These are phyloP conservation scores for Apis dorsata DNA, from an alignment of 1,140 invertebrate species.

Conservation along the genomic window DNA sequence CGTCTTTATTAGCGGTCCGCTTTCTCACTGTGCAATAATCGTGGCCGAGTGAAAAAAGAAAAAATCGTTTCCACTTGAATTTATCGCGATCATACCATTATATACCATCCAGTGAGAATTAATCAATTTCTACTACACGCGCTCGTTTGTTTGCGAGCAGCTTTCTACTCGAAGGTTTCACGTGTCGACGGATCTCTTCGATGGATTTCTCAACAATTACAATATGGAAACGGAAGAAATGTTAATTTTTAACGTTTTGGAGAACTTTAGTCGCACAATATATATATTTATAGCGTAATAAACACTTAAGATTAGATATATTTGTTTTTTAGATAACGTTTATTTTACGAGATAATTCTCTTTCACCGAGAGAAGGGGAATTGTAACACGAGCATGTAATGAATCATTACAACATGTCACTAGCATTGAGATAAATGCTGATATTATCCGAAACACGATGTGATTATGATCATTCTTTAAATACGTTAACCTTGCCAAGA, in stretches of 20 bases:
- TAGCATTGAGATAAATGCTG: slow-evolving; percentile 8
- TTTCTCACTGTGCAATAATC: slow-evolving; percentile 44
- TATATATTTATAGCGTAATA: not conserved
- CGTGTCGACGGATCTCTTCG: not conserved
- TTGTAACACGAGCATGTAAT: not conserved
- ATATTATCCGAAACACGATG: not conserved
- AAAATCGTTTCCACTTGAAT: slow-evolving; percentile 37
- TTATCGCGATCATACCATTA: slow-evolving; percentile 47
- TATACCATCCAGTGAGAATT: slow-evolving; percentile 41
- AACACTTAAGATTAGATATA: not conserved
- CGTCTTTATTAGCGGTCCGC: slow-evolving; percentile 48
- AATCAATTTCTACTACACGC: slow-evolving; percentile 42
- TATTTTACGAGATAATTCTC: slow-evolving; percentile 18
- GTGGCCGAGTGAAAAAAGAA: slow-evolving; percentile 2
- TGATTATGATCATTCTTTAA: not conserved
- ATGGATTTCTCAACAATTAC: slow-evolving; percentile 11
- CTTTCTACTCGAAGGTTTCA: slow-evolving; percentile 34
- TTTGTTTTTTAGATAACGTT: slow-evolving; percentile 11
- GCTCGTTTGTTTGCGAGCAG: slow-evolving; percentile 12
- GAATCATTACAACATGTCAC: slow-evolving; percentile 21
- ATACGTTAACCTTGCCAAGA: not conserved
- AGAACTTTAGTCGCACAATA: not conserved
- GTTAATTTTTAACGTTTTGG: not conserved
- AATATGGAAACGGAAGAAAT: not conserved
- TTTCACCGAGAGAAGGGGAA: not conserved